Base-by-base conservation (phyloP, 2,797 vertebrate species). In the Mallotus villosus region DNA sequence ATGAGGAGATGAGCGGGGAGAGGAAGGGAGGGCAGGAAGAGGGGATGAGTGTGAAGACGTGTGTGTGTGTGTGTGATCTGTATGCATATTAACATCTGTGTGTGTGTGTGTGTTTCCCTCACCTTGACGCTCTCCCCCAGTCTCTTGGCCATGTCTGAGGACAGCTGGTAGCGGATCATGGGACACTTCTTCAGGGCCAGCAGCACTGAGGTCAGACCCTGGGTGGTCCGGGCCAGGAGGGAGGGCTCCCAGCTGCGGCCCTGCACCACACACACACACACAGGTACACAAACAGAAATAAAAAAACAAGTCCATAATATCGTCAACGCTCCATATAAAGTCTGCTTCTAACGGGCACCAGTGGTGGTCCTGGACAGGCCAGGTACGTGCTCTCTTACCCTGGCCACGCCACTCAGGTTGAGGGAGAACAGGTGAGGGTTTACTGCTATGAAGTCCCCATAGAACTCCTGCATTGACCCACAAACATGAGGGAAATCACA, bases 101-200 rank as follows among this genome's bases (percentile, higher is more conserved):
- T 17, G 29, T 65, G 32, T 19, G 63, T 12, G 4, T 11, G 8
- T 6, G 19, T 29, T 21, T 29, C 1, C 5, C 74, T 57, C 72
- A 98, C 97, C 95, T 99, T 99, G 61, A 99, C 96, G 0, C 92
- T 95, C 72, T 98, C 96, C 0, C 94, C 97, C 3, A 99, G 93
- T 53, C 95, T 92, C 72, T 96, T 97, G 0, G 97, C 93, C 74
- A 95, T 86, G 74, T 99, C 96, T 0, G 97, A 99, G 0, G 97
- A 96, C 29, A 97, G 93, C 90, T 98, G 97, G 81, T 99, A 98
- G 5, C 97, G 95, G 75, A 99, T 98, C 95, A 99, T 95, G 0
- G 97, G 97, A 76, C 97, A 99, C 55, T 99, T 99, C 91, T 99
- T 99, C 53, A 99, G 91, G 0, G 97, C 95, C n/a, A 99, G 84